Evolutionary conservation across 2,888 invertebrate genomes (phyloP).

Genomic region (Mimas tiliae): DNA sequence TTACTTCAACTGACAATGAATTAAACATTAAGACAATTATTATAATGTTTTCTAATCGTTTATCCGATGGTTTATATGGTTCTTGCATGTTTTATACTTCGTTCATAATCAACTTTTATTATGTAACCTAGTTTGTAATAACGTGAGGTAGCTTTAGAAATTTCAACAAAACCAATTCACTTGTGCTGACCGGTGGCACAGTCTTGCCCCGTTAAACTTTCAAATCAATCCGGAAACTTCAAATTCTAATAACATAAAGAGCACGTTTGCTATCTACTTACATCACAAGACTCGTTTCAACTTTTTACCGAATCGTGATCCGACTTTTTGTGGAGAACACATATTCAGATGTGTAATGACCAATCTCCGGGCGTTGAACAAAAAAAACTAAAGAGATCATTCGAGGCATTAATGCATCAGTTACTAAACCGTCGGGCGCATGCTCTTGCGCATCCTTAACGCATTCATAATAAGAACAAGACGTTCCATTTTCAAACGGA

Average conservation of each 20-base stretch:
- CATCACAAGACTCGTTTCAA: slow-evolving; percentile 70
- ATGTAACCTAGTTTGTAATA: slow-evolving; percentile 11
- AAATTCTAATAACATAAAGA: slow-evolving; percentile 78
- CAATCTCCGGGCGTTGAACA: slow-evolving; percentile 79
- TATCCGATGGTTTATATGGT: background rate
- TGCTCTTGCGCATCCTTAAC: slow-evolving; percentile 81
- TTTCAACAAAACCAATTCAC: slow-evolving; percentile 53
- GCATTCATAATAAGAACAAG: slow-evolving; percentile 81
- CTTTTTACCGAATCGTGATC: slow-evolving; percentile 80
- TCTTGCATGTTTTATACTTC: slow-evolving; percentile 14
- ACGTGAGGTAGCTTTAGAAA: slow-evolving; percentile 41
- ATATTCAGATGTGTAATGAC: slow-evolving; percentile 84
- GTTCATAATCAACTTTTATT: slow-evolving; percentile 4
- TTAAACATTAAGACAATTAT: background rate
- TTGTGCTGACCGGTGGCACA: slow-evolving; percentile 33
- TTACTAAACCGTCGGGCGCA: slow-evolving; percentile 82
- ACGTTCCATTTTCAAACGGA: slow-evolving; percentile 75
- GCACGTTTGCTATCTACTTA: slow-evolving; percentile 80
- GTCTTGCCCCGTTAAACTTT: slow-evolving; percentile 51
- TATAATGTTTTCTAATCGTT: background rate
- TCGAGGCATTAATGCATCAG: slow-evolving; percentile 82
- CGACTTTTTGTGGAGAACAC: slow-evolving; percentile 76
- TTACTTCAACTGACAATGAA: background rate
- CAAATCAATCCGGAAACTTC: slow-evolving; percentile 78
- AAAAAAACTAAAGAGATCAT: slow-evolving; percentile 71